Percentiles rank a stretch among this genome's conserved stretches.
Evolutionary conservation across 2,888 invertebrate genomes (phyloP).

Genomic region (Calameuta filiformis): DNA sequence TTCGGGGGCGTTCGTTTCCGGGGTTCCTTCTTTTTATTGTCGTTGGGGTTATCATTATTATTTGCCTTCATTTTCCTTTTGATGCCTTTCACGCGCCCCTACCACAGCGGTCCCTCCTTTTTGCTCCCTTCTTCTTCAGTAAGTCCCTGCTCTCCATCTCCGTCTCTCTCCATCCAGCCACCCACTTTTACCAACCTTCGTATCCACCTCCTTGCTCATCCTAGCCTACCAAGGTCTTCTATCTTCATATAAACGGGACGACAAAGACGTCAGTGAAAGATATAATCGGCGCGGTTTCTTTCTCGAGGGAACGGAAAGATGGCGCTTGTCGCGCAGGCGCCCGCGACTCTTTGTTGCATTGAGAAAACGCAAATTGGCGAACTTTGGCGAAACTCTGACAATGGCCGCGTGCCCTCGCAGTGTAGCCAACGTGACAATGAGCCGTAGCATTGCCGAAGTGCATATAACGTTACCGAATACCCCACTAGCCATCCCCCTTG

Average conservation of each 20-base stretch:
- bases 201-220: neutral
- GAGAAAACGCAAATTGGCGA: slow-evolving; percentile 38
- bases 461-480: neutral
- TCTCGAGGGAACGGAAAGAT: neutral
- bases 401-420: neutral
- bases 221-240: neutral
- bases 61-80: slow-evolving; percentile 24
- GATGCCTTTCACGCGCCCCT: slow-evolving; percentile 8
- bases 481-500: neutral
- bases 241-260: neutral
- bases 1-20: slow-evolving; percentile 24
- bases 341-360: slow-evolving; percentile 21
- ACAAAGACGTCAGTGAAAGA: slow-evolving; percentile 2
- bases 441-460: neutral
- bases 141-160: neutral
- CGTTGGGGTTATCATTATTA: slow-evolving; percentile 17
- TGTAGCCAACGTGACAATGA: neutral
- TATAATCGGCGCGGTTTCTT: neutral
- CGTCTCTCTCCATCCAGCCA: neutral
- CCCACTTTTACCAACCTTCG: neutral
- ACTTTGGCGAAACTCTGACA: slow-evolving; percentile 17
- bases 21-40: slow-evolving; percentile 23
- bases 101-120: neutral
- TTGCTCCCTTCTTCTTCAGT: neutral
- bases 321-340: neutral